phyloP scores from a whole-genome alignment of 2,113 vertebrate genomes.

The Microcebus murinus region DNA sequence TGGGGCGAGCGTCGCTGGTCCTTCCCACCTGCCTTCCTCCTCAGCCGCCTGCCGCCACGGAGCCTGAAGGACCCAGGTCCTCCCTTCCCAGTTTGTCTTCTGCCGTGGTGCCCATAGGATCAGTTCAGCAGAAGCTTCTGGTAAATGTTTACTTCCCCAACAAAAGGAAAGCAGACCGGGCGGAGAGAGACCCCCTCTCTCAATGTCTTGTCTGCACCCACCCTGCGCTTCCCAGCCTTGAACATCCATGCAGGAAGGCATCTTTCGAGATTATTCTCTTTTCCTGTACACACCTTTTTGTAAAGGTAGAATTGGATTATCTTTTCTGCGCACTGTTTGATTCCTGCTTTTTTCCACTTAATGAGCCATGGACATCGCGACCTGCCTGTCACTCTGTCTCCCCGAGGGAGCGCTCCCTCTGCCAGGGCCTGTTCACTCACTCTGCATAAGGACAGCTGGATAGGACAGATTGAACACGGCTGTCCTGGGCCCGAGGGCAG shows the following conservation, averaged over 20 bases:
- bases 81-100: background rate
- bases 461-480: background rate
- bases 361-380: background rate
- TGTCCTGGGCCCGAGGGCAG: background rate
- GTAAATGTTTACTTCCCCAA: background rate
- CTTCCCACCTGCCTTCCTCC: background rate
- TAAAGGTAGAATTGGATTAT: background rate
- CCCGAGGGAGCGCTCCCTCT: background rate
- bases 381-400: background rate
- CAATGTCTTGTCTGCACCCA: background rate
- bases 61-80: background rate
- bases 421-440: background rate
- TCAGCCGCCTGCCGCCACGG: fast-evolving
- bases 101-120: background rate
- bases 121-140: background rate
- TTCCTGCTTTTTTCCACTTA: background rate
- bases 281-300: background rate
- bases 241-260: background rate
- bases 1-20: background rate
- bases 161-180: background rate
- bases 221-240: background rate
- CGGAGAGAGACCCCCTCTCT: background rate
- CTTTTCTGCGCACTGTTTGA: background rate
- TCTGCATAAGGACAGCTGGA: background rate
- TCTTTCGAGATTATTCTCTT: background rate